Evolutionary conservation across 2,113 vertebrate genomes (phyloP), one percentile per base, ranked within the genome.

Genomic region (Marmota flaviventris): DNA sequence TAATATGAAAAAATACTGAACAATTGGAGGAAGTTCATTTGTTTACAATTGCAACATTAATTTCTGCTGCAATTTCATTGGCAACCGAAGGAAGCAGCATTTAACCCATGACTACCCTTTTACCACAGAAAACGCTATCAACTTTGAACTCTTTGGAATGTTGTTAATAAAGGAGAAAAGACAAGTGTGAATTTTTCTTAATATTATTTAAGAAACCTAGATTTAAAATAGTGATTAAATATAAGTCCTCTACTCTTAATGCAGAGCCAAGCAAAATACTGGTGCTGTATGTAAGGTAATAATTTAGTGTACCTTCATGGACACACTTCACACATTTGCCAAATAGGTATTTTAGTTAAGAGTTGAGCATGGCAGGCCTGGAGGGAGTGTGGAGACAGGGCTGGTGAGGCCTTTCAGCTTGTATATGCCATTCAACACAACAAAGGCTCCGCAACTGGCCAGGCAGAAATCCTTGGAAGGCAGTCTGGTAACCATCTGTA

Each of bases 11-110:
- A 95, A 87, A 34, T 90, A 56, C 58, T 69, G 39, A 85, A 84
- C 51, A 95, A 90, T 56, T 65, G 94, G 20, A 93, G 91, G 86
- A 95, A 96, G 77, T 51, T 95, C 82, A 96, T 79, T 90, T 95
- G 37, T 95, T 96, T 97, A 87, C 37, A 95, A 61, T 61, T 95
- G 67, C 79, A 90, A 92, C 87, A 77, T 53, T 96, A 79, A 58
- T 65, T 93, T 97, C 82, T 76, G 81, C 56, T 90, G n/a, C 27
- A 90, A 51, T 91, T 32, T 72, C 72, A 53, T 0, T 65, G 67
- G 89, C 89, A 97, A 97, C 7, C 83, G 79, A 91, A 93, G 22
- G 29, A 84, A 93, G 78, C 51, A 63, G 34, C 25, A 56, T 72
- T 45, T 90, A 77, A 24, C 63, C 45, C 69, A 39, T 13, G 37